Evolutionary conservation across 2,113 vertebrate species (phyloP), one percentile per base, ranked within the genome.

Genomic region (Chaenogobius annularis): DNA sequence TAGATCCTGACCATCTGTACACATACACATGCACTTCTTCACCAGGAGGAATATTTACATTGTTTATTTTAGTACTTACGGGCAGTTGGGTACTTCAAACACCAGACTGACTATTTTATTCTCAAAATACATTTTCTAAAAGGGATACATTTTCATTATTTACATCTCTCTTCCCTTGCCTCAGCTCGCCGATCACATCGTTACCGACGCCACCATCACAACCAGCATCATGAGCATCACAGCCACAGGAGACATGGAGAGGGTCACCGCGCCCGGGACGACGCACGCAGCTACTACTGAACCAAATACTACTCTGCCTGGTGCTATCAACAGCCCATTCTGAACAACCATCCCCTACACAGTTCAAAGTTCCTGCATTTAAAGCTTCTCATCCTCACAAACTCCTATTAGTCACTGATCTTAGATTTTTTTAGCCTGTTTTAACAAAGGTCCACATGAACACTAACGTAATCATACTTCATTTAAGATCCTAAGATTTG

Each of bases 151-250:
- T 55, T 55, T 55, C 4, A 13, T 56, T 22, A 22, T 22, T 22
- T 22, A 22, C 22, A 10, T 7, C 46, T 4, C 48, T 62, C 72
- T 31, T 40, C 20, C 54, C 23, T 37, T 8, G 4, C 55, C 59
- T 65, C 87, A 98, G 97, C 96, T 80, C 93, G 95, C 61, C 91
- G 95, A 70, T 94, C 95, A 5, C 96, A 96, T 82, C 93, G 95
- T 8, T 95, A 94, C 75, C 87, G 93, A 66, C 96, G 93, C 64
- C 96, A 91, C 55, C 96, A 92, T 84, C 97, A 93, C 59, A 88
- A 74, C 74, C 90, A 93, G 12, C 95, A 67, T 79, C 94, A 92
- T n/a, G 96, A 98, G 37, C 93, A 89, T 66, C 90, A 93, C 44
- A 91, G 93, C 92, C 95, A 94, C 89, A 88, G 91, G 71, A 94